phyloP scores from a whole-genome alignment of 2,888 invertebrate genomes.

The Mechanitis mazaeus region DNA sequence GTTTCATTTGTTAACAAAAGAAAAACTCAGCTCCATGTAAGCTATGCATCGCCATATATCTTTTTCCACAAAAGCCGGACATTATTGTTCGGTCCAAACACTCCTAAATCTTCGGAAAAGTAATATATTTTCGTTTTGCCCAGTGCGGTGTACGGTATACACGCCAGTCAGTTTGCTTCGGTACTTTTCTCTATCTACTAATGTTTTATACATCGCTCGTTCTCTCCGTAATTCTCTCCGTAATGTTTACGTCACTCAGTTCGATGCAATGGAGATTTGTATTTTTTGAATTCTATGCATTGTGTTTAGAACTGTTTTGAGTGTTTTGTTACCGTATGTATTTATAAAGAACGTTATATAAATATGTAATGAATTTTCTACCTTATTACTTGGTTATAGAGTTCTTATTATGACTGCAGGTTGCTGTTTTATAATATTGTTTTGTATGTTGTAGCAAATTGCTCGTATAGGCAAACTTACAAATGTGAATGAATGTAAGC shows the following conservation, averaged over 20 bases:
- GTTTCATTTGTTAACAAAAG: slow-evolving; percentile 72
- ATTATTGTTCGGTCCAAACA: slow-evolving; percentile 79
- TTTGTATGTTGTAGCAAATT: slow-evolving; percentile 36
- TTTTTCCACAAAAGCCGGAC: slow-evolving; percentile 78
- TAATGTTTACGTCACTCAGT: slow-evolving; percentile 28
- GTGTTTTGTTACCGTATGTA: slow-evolving; percentile 42
- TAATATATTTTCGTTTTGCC: slow-evolving; percentile 78
- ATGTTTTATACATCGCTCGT: slow-evolving; percentile 70
- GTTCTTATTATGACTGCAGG: slow-evolving; percentile 22
- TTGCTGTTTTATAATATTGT: slow-evolving; percentile 24
- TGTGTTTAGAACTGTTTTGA: slow-evolving; percentile 53
- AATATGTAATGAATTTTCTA: slow-evolving; percentile 25
- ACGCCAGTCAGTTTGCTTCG: slow-evolving; percentile 60
- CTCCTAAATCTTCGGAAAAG: slow-evolving; percentile 77
- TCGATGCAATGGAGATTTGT: slow-evolving; percentile 47
- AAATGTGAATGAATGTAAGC: slow-evolving; percentile 51
- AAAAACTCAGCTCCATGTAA: slow-evolving; percentile 72
- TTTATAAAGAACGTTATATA: slow-evolving; percentile 26
- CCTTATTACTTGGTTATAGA: slow-evolving; percentile 27
- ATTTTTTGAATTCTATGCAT: slow-evolving; percentile 50
- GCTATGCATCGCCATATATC: slow-evolving; percentile 77
- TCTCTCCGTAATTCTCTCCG: slow-evolving; percentile 38
- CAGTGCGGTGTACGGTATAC: slow-evolving; percentile 69
- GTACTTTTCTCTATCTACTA: slow-evolving; percentile 70
- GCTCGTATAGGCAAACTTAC: slow-evolving; percentile 54